Evolutionary conservation across 2,113 vertebrate genomes (phyloP).

Genomic region (Neodontobutis hainanensis): DNA sequence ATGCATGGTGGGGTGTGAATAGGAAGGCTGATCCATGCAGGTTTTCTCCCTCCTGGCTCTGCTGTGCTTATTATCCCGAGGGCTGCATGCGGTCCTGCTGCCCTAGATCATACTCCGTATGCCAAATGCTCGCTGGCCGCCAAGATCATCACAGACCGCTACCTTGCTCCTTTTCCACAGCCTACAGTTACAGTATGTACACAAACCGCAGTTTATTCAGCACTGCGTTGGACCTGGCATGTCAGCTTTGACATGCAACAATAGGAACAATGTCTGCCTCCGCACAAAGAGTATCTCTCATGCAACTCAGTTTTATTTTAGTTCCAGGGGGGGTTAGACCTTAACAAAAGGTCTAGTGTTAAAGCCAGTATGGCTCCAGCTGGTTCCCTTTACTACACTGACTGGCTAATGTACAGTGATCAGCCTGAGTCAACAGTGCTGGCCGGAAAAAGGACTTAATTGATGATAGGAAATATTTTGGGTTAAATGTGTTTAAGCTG

Average conservation of each 20-base stretch:
- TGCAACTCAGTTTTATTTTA: constrained; percentile 68
- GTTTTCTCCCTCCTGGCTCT: constrained; percentile 63
- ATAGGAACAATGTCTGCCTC: constrained; percentile 74
- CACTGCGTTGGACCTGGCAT: constrained; percentile 67
- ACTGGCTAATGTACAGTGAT: constrained; percentile 75
- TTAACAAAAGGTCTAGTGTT: constrained; percentile 79
- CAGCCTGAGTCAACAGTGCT: constrained; percentile 77
- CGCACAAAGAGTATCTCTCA: constrained; percentile 66
- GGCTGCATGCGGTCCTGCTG: constrained; percentile 64
- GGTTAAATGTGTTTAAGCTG: constrained; percentile 63
- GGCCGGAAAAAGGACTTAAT: constrained; percentile 67
- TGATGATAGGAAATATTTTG: constrained; percentile 67
- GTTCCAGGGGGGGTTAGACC: constrained; percentile 61
- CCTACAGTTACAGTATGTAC: constrained; percentile 76
- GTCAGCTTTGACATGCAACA: constrained; percentile 70
- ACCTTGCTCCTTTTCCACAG: constrained; percentile 71
- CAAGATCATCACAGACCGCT: constrained; percentile 75
- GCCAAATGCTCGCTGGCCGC: constrained; percentile 69
- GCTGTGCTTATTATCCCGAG: constrained; percentile 69
- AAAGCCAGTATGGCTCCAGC: constrained; percentile 67
- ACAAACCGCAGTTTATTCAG: constrained; percentile 79
- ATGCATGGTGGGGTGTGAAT: constrained; percentile 73
- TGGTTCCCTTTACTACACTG: constrained; percentile 76
- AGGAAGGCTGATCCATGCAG: constrained; percentile 73
- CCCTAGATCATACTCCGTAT: constrained; percentile 54